These are phyloP conservation scores for Hydrotaea diabolus DNA, from an alignment of 2,888 invertebrate genomes.

Conservation along the genomic window DNA sequence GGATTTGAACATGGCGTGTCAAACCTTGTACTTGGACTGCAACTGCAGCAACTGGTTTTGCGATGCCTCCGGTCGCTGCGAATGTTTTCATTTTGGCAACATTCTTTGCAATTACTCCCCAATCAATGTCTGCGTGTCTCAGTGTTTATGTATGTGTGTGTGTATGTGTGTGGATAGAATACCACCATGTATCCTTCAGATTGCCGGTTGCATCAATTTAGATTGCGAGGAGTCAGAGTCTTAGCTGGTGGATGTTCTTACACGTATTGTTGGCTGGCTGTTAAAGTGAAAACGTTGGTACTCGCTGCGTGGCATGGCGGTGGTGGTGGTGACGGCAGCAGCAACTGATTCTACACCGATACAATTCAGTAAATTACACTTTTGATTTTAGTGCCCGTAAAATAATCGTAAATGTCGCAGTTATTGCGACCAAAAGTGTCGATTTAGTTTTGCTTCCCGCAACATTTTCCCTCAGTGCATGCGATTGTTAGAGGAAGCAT, in stretches of 20 bases:
- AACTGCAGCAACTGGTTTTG: conserved; percentile 39
- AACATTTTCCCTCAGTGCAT: conserved; percentile 73
- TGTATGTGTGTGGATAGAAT: conserved; percentile 57
- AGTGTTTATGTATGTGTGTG: conserved; percentile 9
- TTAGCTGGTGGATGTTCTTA: conserved; percentile 10
- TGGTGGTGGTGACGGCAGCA: conserved; percentile 37
- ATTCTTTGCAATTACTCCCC: conserved; percentile 67
- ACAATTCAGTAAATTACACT: conserved; percentile 79
- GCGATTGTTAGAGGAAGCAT: conserved; percentile 4
- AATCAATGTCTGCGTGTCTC: conserved; percentile 69
- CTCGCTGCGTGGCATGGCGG: background rate
- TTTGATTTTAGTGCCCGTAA: conserved; percentile 81
- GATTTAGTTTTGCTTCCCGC: conserved; percentile 75
- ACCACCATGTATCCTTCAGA: conserved; percentile 48
- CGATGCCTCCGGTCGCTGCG: conserved; percentile 56
- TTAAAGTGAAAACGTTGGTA: background rate
- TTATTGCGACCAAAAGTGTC: conserved; percentile 81
- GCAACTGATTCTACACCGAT: conserved; percentile 69
- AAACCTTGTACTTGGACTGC: conserved; percentile 11
- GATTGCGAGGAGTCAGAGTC: background rate
- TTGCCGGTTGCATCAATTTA: conserved; percentile 23
- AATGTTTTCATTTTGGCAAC: conserved; percentile 68
- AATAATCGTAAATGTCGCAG: conserved; percentile 81
- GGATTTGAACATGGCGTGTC: conserved; percentile 11
- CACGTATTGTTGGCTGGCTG: background rate